Evolutionary conservation across 2,113 vertebrate genomes (phyloP).

Genomic region (Protomyctophum bolini): DNA sequence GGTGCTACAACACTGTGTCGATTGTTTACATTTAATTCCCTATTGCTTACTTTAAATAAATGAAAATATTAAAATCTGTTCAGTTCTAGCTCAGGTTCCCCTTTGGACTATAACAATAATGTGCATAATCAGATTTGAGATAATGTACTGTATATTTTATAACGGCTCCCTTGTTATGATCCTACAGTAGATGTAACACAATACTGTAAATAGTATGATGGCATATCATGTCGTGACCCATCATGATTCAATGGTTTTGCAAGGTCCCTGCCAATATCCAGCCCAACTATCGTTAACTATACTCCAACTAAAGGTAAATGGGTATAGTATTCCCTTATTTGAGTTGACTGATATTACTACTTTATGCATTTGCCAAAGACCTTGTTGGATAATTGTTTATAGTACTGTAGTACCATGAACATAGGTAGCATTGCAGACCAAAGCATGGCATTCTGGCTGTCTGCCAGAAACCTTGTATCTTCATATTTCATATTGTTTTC

Average conservation of each 20-base stretch:
- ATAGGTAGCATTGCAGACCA: no score
- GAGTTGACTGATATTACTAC: no score
- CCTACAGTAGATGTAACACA: background rate
- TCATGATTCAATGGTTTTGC: background rate
- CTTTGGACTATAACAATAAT: background rate
- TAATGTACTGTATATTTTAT: background rate
- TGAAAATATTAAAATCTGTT: background rate
- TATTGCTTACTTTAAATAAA: background rate
- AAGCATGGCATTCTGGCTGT: no score
- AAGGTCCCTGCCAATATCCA: background rate
- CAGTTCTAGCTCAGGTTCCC: background rate
- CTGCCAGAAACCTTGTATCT: no score
- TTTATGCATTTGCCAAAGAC: no score
- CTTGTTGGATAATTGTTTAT: no score
- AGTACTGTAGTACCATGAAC: no score
- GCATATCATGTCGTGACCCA: conserved; percentile 3
- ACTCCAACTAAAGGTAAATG: no score
- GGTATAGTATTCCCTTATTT: no score
- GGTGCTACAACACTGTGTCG: no score
- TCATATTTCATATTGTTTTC: no score
- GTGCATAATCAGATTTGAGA: background rate
- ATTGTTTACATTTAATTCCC: background rate
- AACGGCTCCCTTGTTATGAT: background rate
- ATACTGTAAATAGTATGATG: background rate
- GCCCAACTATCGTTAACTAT: conserved; percentile 6